Evolutionary conservation across 2,888 invertebrate species (phyloP), one percentile per base, ranked within the genome.

Genomic region (Pantelozetes paolii): DNA sequence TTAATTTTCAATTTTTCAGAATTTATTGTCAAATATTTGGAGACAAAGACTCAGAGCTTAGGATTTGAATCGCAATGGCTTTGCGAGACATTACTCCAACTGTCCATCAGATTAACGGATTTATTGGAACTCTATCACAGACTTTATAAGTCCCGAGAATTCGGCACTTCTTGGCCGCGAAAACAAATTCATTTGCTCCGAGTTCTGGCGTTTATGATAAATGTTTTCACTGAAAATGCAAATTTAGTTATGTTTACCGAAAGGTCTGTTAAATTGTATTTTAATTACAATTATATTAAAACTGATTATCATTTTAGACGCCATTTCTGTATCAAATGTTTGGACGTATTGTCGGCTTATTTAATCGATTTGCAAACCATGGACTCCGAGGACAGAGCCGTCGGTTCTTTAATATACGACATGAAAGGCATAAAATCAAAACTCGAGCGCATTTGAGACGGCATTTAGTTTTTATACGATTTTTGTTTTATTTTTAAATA

Each of bases 141-240:
- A 74, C 83, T 90, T 85, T 89, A 89, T 81, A 89, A 89, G 77
- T 88, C 89, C 81, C 90, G 91, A 84, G 92, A 94, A 82, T 88
- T 90, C 73, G 88, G 89, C 79, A 62, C 26, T 30, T 71, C 70
- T 2, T 95, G 94, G 94, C 87, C 90, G 82, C 90, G 91, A 73
- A 89, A 91, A 81, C 92, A 94, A 82, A 88, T 89, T 81, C 93
- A 94, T 85, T 85, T 93, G 77, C 88, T 92, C 77, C 87, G 88
- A 81, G 90, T 89, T 5, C 88, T 91, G 30, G 88, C 89, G 74
- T 85, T 87, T 78, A 84, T 94, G 79, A 87, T 93, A 76, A 87
- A 87, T 77, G 84, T 86, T 67, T 88, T 92, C 79, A 86, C 89
- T 70, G 86, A 87, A 74, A 86, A 86, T 79, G 86, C 88, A 42